Percentiles rank a stretch among this genome's conserved stretches.
These are phyloP conservation scores for Clanis bilineata DNA, from an alignment of 2,888 invertebrate genomes.

Conservation along the genomic window DNA sequence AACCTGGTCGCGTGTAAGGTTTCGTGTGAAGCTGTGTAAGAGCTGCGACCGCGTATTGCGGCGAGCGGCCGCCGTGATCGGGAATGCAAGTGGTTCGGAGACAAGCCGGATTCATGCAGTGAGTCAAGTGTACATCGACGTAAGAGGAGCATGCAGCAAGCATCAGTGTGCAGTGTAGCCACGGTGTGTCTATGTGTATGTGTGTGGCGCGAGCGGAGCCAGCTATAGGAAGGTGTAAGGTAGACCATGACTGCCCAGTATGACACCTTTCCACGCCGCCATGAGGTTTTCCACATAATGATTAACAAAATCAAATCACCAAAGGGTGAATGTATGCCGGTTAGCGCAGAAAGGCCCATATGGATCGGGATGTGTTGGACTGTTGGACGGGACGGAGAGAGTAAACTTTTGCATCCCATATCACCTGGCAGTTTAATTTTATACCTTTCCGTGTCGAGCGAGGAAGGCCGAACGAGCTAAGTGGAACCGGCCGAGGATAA, in stretches of 20 bases:
- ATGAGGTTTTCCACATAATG: slow-evolving; percentile 27
- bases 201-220: slow-evolving; percentile 81
- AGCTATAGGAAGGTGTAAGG: slow-evolving; percentile 61
- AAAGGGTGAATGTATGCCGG: slow-evolving; percentile 22
- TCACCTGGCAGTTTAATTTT: slow-evolving; percentile 81
- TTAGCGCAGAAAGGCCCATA: slow-evolving; percentile 61
- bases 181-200: slow-evolving; percentile 57
- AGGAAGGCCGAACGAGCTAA: slow-evolving; percentile 80
- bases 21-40: slow-evolving; percentile 76
- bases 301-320: neutral
- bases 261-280: slow-evolving; percentile 59
- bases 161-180: slow-evolving; percentile 51
- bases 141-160: slow-evolving; percentile 73
- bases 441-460: slow-evolving; percentile 82
- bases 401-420: slow-evolving; percentile 80
- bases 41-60: slow-evolving; percentile 56
- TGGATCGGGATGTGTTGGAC: slow-evolving; percentile 65
- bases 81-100: slow-evolving; percentile 78
- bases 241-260: slow-evolving; percentile 45
- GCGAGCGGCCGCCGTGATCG: slow-evolving; percentile 73
- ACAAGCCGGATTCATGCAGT: slow-evolving; percentile 75
- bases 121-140: slow-evolving; percentile 69
- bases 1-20: slow-evolving; percentile 76
- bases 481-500: slow-evolving; percentile 78
- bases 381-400: slow-evolving; percentile 68